These are phyloP conservation scores for Girardinichthys multiradiatus DNA, from an alignment of 2,113 vertebrate species.

Conservation along the genomic window DNA sequence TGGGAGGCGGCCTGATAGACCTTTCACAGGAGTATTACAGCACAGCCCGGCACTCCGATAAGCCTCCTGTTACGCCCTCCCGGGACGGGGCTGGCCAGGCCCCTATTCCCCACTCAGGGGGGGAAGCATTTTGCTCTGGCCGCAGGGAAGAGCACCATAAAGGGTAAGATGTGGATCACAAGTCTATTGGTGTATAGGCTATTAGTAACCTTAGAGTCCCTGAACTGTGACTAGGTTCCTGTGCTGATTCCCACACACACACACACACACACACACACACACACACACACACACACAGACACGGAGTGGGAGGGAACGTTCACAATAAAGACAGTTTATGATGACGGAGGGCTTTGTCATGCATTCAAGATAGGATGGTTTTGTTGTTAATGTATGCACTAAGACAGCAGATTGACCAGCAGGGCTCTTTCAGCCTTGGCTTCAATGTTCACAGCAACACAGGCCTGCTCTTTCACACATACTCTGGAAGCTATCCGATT, in stretches of 20 bases:
- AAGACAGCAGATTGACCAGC: slow-evolving; percentile 42
- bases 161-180: slow-evolving; percentile 74
- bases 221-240: slow-evolving; percentile 83
- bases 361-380: slow-evolving; percentile 41
- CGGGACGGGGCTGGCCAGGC: slow-evolving; percentile 77
- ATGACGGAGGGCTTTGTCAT: slow-evolving; percentile 72
- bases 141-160: slow-evolving; percentile 79
- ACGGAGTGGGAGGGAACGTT: slow-evolving; percentile 39
- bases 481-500: too few relatives aligned
- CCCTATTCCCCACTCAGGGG: slow-evolving; percentile 73
- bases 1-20: slow-evolving; percentile 80
- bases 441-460: slow-evolving; percentile 25
- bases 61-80: slow-evolving; percentile 82
- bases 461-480: neutral
- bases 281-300: slow-evolving; percentile 69
- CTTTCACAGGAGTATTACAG: slow-evolving; percentile 88
- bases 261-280: slow-evolving; percentile 60
- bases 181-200: slow-evolving; percentile 79
- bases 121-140: slow-evolving; percentile 76
- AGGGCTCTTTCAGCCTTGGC: slow-evolving; percentile 36
- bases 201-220: slow-evolving; percentile 84
- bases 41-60: slow-evolving; percentile 79
- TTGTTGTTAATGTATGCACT: slow-evolving; percentile 65
- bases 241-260: slow-evolving; percentile 82
- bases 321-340: slow-evolving; percentile 62